Evolutionary conservation across 2,113 vertebrate species (phyloP).

Genomic region (Illadopsis cleaveri): DNA sequence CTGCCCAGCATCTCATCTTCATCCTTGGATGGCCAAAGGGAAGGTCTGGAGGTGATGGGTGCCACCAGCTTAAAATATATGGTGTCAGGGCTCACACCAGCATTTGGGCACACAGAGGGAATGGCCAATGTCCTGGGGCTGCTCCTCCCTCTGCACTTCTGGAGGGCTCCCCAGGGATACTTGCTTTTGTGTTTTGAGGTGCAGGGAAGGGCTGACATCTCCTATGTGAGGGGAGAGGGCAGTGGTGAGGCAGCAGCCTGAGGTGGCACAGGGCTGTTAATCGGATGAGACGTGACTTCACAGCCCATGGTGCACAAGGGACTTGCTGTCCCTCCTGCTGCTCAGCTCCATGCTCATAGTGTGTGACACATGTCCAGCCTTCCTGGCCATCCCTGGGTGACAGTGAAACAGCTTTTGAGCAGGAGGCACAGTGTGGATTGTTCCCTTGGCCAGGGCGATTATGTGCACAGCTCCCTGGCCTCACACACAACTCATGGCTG

Average conservation of each 20-base stretch:
- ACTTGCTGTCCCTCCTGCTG: background rate
- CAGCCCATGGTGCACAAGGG: background rate
- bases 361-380: background rate
- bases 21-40: background rate
- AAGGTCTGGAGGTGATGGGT: background rate
- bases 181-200: background rate
- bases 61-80: fast-evolving
- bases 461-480: background rate
- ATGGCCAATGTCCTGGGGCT: fast-evolving
- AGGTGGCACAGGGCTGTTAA: background rate
- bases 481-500: background rate
- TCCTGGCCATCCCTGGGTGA: background rate
- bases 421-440: fast-evolving
- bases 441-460: background rate
- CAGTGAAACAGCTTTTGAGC: background rate
- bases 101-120: background rate
- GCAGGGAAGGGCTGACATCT: background rate
- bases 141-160: background rate
- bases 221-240: background rate
- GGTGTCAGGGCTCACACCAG: background rate
- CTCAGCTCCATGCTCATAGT: background rate
- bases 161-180: background rate
- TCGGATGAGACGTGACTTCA: fast-evolving
- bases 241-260: fast-evolving
- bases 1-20: background rate